A percentile compares a stretch with the other conserved stretches of the same genome.
phyloP scores from a whole-genome alignment of 2,797 vertebrate species.

The Thalassophryne amazonica region DNA sequence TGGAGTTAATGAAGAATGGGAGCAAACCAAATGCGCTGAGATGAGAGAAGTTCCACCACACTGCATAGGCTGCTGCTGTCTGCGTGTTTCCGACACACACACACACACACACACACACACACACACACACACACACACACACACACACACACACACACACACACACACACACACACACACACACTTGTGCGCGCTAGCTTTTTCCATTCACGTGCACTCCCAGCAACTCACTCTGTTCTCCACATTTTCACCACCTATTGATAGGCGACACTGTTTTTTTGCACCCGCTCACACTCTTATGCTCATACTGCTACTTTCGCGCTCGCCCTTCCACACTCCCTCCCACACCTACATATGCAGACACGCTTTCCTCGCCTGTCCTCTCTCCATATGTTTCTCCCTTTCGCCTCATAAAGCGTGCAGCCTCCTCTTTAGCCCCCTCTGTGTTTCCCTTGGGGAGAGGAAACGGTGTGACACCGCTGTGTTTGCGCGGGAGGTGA shows the following conservation, averaged over 20 bases:
- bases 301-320: constrained; percentile 56
- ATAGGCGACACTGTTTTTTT: constrained; percentile 66
- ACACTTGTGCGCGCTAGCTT: constrained; percentile 22
- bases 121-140: constrained; percentile 16
- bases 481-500: constrained; percentile 57
- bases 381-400: constrained; percentile 68
- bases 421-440: constrained; percentile 57
- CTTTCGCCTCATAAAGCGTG: constrained; percentile 64
- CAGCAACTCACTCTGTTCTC: constrained; percentile 21
- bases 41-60: constrained; percentile 84
- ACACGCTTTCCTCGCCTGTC: constrained; percentile 51
- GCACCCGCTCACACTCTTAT: constrained; percentile 44
- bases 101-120: constrained; percentile 30
- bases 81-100: constrained; percentile 39
- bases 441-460: constrained; percentile 25
- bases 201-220: constrained; percentile 37
- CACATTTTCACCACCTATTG: constrained; percentile 61
- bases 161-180: constrained; percentile 18
- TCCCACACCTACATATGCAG: constrained; percentile 16
- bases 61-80: constrained; percentile 76
- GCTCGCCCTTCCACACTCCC: constrained; percentile 40
- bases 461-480: constrained; percentile 42
- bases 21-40: constrained; percentile 85
- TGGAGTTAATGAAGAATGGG: constrained; percentile 88
- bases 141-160: constrained; percentile 27